These are phyloP conservation scores for Diabrotica balteata DNA, from an alignment of 2,888 invertebrate genomes.

Conservation along the genomic window DNA sequence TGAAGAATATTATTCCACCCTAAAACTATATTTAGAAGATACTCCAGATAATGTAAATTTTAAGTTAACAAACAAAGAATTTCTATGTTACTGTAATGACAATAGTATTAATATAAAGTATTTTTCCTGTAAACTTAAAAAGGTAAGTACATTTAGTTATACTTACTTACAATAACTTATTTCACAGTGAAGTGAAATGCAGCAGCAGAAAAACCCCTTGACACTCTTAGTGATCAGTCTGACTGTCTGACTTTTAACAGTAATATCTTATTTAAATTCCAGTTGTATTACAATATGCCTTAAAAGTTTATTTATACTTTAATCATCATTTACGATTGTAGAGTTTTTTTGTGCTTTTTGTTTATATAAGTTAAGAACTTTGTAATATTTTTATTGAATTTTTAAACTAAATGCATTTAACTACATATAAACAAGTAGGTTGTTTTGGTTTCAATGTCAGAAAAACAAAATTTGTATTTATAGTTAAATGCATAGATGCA, in stretches of 20 bases:
- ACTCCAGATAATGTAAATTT: conserved; percentile 36
- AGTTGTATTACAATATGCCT: too few species aligned
- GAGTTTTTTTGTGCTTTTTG: too few species aligned
- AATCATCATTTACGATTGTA: too few species aligned
- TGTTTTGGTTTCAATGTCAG: not conserved
- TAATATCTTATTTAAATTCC: too few species aligned
- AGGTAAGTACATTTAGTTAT: conserved; percentile 26
- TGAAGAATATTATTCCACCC: conserved; percentile 36
- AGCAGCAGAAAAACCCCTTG: too few species aligned
- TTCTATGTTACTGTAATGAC: conserved; percentile 32
- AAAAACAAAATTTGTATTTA: not conserved
- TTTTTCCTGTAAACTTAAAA: conserved; percentile 34
- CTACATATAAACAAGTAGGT: not conserved
- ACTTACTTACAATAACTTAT: too few species aligned
- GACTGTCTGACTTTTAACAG: too few species aligned
- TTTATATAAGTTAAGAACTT: too few species aligned
- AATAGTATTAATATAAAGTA: conserved; percentile 39
- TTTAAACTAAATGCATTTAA: not conserved
- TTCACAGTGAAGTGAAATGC: too few species aligned
- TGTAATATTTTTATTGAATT: too few species aligned
- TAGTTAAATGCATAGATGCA: not conserved
- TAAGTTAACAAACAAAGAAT: conserved; percentile 31
- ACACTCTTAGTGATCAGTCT: too few species aligned
- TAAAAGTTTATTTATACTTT: too few species aligned
- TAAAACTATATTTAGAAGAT: conserved; percentile 35